Base-by-base conservation (phyloP, 53 echinoderm and acorn worm species). In the Luidia sarsii region DNA sequence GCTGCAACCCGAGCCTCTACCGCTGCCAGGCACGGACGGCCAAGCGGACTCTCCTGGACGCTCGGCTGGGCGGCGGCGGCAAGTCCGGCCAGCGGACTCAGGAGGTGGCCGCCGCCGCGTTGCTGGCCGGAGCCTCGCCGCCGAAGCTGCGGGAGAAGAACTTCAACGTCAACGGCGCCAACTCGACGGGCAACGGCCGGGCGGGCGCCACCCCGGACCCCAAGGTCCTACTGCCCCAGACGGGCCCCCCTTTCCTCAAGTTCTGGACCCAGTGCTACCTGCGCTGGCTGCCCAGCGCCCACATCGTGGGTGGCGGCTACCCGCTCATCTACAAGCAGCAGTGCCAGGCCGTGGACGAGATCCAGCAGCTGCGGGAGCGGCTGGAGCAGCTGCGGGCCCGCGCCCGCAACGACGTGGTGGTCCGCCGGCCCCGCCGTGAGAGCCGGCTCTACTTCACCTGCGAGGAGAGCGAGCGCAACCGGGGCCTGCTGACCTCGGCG, bases 201-300 rank as follows among this genome's bases (percentile, higher is more conserved):
- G 54, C 81, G 2, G 68, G 59, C 22, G 75, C 63, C 14, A 69
- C 63, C 14, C 79, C 70, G 14, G 90, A 92, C 33, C 61, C 67
- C 3, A 73, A 83, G 21, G 62, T 88, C 19, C 84, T 95, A 35
- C 64, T 82, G 43, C 95, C 95, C 1, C 52, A 85, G 30, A 87
- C 85, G 4, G 69, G 84, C 27, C 83, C 83, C 14, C 91, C 93
- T 3, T 83, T 84, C 56, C 86, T 97, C 86, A 86, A 73, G 61
- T 97, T 97, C 65, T 97, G 99, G 99, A 97, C 80, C 25, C 87
- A 87, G 31, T 94, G 91, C 62, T 97, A 89, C 67, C 82, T 94
- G 10, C 64, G 99, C 3, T 97, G 99, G 99, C 68, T 97, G 31
- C 99, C 99, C 10, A 94, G 91, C 41, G 93, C 89, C 1, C 99